Conservation (phyloP, 2,797 vertebrate genomes). For the Melanotaenia trifasciata region DNA sequence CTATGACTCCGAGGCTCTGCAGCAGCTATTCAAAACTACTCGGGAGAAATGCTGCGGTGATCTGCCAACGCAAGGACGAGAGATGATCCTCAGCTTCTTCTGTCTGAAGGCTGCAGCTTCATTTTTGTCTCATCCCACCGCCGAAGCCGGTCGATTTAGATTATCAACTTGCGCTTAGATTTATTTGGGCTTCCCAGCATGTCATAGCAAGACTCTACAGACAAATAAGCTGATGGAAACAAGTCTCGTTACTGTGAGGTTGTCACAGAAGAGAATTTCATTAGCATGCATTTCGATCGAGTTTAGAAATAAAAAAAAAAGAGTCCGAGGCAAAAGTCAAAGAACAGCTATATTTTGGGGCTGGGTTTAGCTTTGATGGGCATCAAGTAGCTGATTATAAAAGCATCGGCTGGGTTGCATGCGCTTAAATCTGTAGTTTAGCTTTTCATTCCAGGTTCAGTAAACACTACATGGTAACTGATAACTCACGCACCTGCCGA, state of each 20-base stretch:
- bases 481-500: background rate
- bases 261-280: slow-evolving; percentile 13
- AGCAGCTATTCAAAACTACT: slow-evolving; percentile 21
- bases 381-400: background rate
- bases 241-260: slow-evolving; percentile 6
- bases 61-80: slow-evolving; percentile 39
- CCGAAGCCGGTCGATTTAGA: slow-evolving; percentile 37
- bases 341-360: background rate
- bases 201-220: slow-evolving; percentile 38
- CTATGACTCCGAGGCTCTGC: slow-evolving; percentile 17
- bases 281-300: slow-evolving; percentile 12
- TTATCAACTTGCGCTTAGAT: slow-evolving; percentile 55
- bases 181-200: slow-evolving; percentile 26
- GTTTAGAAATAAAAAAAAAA: background rate
- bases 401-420: slow-evolving; percentile 5
- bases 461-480: background rate
- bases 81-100: slow-evolving; percentile 54
- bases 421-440: slow-evolving; percentile 3
- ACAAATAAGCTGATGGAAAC: slow-evolving; percentile 24
- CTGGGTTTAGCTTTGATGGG: slow-evolving; percentile 3
- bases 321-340: slow-evolving; percentile 1
- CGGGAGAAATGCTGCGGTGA: slow-evolving; percentile 30
- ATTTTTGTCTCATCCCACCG: slow-evolving; percentile 60
- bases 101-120: slow-evolving; percentile 54
- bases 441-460: background rate